Evolutionary conservation across 2,797 vertebrate species (phyloP), one percentile per base, ranked within the genome.

Genomic region (Acrossocheilus fasciatus): DNA sequence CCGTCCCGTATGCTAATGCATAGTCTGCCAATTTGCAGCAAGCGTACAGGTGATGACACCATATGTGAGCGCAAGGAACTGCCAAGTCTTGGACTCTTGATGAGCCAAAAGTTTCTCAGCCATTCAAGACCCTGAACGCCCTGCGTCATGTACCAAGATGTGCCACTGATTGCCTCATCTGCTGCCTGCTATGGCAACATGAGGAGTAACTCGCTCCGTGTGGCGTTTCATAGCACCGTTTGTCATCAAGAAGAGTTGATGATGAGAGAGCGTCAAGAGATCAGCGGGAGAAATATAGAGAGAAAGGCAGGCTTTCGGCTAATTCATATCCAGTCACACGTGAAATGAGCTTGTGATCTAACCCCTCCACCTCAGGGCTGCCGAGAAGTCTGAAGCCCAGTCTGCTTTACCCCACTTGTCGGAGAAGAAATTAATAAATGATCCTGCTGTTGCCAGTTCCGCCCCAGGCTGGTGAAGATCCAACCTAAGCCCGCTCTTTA

Each of bases 261-360:
- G 76, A 68, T 73, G 82, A 34, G 62, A 75, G 91, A 66, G 69
- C 11, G 1, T 75, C 52, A 82, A 81, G 57, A 89, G 91, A 92
- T 92, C 91, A 91, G 92, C 18, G 47, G 90, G 91, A 84, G 89
- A 87, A 76, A 84, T 89, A 81, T 77, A 45, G 78, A 91, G 90
- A 14, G 66, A 41, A 45, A 82, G 90, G 92, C 90, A 91, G 91
- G 92, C 93, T 91, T 92, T 77, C 92, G 92, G 93, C 94, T 95
- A 96, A 95, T 95, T 95, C 88, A 92, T 93, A 95, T 91, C 92
- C 94, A 96, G 93, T 94, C 95, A 95, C 94, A 95, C 93, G 94
- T 96, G 95, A 96, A 96, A 95, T 95, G 93, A 96, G 95, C 94
- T 95, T 39, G 72, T 91, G 94, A 94, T 95, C 93, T 89, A 92